These are phyloP conservation scores for Meganola albula DNA, from an alignment of 2,888 invertebrate genomes.

Conservation along the genomic window DNA sequence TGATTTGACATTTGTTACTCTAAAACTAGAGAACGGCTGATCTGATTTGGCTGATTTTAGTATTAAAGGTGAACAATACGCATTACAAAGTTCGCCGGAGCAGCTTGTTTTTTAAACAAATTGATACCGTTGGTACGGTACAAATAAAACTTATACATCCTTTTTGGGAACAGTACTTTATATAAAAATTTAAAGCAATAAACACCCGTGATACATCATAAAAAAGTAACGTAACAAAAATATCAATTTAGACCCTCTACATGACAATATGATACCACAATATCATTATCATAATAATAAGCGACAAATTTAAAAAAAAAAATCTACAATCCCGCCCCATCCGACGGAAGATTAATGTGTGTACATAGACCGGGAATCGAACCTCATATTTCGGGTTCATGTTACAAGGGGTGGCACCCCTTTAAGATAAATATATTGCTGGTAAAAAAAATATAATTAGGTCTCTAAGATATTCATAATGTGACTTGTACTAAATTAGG, in stretches of 20 bases:
- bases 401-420: slow-evolving; percentile 54
- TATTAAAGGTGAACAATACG: too few relatives aligned
- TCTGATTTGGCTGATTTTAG: too few relatives aligned
- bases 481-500: neutral
- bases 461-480: slow-evolving; percentile 3
- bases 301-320: slow-evolving; percentile 38
- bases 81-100: too few relatives aligned
- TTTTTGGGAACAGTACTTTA: too few relatives aligned
- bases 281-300: slow-evolving; percentile 26
- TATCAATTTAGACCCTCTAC: slow-evolving; percentile 8
- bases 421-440: slow-evolving; percentile 29
- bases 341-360: slow-evolving; percentile 56
- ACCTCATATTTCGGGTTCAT: slow-evolving; percentile 58
- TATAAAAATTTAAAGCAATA: too few relatives aligned
- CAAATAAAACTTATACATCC: too few relatives aligned
- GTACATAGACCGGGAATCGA: slow-evolving; percentile 47
- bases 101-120: too few relatives aligned
- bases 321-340: slow-evolving; percentile 48
- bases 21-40: too few relatives aligned
- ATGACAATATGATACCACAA: slow-evolving; percentile 22
- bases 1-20: too few relatives aligned
- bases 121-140: too few relatives aligned
- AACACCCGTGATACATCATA: neutral
- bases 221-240: slow-evolving; percentile 5
- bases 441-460: slow-evolving; percentile 34